Evolutionary conservation across 2,113 vertebrate species (phyloP).

Genomic region (Octodon degus): DNA sequence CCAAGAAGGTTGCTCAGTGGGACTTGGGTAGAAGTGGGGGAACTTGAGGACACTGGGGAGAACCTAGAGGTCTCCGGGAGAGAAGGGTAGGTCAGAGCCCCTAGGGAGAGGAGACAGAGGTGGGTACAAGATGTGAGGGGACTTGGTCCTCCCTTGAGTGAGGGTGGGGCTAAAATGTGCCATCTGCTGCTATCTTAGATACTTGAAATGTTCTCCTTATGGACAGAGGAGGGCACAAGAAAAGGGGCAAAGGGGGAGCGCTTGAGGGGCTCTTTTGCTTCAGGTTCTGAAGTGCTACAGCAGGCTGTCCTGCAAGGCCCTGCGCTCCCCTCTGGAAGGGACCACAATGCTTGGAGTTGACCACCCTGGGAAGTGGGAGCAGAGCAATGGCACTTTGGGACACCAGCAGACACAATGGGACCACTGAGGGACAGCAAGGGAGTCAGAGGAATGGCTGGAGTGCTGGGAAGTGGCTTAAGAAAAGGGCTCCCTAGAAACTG

Average conservation of each 20-base stretch:
- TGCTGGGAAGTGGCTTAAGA: background rate
- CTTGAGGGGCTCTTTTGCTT: background rate
- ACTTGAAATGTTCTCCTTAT: background rate
- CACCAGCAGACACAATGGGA: no score
- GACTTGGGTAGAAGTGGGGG: background rate
- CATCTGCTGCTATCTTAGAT: background rate
- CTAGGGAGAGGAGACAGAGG: background rate
- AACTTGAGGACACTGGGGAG: accelerated
- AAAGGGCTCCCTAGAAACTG: background rate
- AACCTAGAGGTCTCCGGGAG: background rate
- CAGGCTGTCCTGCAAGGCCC: no score
- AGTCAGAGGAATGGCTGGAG: background rate
- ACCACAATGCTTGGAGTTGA: background rate
- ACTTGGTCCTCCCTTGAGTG: background rate
- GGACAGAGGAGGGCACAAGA: no score
- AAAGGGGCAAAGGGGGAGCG: accelerated
- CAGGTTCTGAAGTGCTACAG: background rate
- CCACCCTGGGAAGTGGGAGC: background rate
- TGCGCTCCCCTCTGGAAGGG: no score
- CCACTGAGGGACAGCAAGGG: no score
- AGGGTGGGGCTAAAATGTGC: background rate
- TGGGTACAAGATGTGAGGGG: accelerated
- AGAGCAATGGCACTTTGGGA: background rate
- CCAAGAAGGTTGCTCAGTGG: background rate
- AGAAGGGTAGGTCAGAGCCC: accelerated